Conservation (phyloP, 2,113 vertebrate species). For the Oplegnathus fasciatus region DNA sequence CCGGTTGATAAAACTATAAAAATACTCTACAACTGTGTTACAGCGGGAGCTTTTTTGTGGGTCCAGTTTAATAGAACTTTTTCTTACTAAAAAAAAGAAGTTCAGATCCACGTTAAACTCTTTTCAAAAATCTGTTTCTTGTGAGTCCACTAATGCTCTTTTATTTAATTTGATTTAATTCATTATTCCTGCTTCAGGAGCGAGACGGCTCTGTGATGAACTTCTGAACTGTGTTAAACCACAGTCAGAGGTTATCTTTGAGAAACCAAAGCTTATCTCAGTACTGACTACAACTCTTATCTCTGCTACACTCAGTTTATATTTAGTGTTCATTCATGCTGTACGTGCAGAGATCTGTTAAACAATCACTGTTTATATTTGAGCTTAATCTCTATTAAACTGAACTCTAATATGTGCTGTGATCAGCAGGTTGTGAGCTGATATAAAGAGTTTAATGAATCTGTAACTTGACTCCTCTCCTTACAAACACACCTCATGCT, state of each 20-base stretch:
- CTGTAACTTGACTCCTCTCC: too few species aligned
- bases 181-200: background rate
- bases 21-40: too few species aligned
- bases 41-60: too few species aligned
- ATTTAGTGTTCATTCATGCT: background rate
- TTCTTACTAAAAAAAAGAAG: too few species aligned
- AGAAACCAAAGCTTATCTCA: background rate
- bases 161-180: too few species aligned
- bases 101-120: too few species aligned
- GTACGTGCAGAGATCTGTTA: background rate
- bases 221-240: background rate
- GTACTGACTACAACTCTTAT: background rate
- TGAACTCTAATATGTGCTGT: background rate
- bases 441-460: background rate
- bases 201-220: background rate
- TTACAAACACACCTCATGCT: background rate
- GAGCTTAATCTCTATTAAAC: too few species aligned
- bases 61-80: too few species aligned
- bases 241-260: background rate
- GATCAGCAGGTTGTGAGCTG: background rate
- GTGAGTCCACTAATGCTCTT: too few species aligned
- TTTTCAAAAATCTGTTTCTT: too few species aligned
- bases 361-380: background rate
- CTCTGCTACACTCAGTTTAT: background rate
- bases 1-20: too few species aligned